Base-by-base conservation (phyloP, 1,140 invertebrate species). In the Thaumatotibia leucotreta region DNA sequence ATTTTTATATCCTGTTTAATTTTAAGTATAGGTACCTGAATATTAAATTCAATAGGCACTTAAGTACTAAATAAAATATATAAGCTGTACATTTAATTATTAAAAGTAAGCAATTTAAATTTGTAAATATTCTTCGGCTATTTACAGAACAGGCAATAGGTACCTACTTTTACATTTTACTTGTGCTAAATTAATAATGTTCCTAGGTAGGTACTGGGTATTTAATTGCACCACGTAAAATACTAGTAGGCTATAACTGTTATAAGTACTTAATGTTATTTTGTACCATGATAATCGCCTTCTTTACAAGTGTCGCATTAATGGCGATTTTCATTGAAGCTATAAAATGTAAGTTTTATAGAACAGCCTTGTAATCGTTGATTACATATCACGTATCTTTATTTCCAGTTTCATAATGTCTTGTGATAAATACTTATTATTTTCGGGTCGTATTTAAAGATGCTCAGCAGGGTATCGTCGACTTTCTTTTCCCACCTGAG, bases 401-500 rank as follows among this genome's bases (percentile, higher is more conserved):
- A 39, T 39, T 69, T 35, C 39, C 65, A 33, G 39, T 68, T 68
- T 69, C 67, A 69, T 69, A 72, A 74, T 69, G 67, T 72, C 72
- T 72, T 9, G 11, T 14, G 20, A 45, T 45, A 45, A 45, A 45
- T 45, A 45, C 4, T 14, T 45, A 20, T 45, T 0, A 45, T 20
- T 45, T 5, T 9, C 0, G 14, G 9, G 5, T 20, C 5, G 39
- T 8, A 8, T 45, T 20, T 45, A 20, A 17, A 45, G 14, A 20
- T 45, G 14, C 39, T 45, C 39, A 20, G 14, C 39, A 20, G 17
- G 39, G 17, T 20, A 17, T 45, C 9, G 6, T 20, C 17, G 17
- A 6, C 39, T 45, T 45, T 20, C n/a, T 4, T 24, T 24, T n/a
- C 49, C 31, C 49, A 24, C 45, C 22, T 4, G 35, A 39, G 33